These are phyloP conservation scores for Eucriotettix oculatus DNA, from an alignment of 2,888 invertebrate genomes.

Conservation along the genomic window DNA sequence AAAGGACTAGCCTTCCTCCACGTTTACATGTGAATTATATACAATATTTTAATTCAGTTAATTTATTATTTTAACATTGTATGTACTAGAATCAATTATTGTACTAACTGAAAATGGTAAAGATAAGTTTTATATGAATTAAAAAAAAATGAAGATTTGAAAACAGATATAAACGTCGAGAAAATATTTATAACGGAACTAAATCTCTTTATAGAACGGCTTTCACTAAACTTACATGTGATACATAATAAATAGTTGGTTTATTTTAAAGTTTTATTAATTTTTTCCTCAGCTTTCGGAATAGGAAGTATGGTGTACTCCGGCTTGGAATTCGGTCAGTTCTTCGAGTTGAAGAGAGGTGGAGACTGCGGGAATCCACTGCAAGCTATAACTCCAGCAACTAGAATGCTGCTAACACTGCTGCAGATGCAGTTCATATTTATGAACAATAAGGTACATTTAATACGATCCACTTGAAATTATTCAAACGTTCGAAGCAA, in stretches of 20 bases:
- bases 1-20: too few species aligned
- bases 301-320: constrained; percentile 41
- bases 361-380: constrained; percentile 43
- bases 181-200: not conserved
- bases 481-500: too few species aligned
- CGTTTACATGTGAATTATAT: too few species aligned
- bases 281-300: constrained; percentile 34
- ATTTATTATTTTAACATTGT: too few species aligned
- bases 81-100: too few species aligned
- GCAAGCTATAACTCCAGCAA: constrained; percentile 61
- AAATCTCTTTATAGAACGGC: not conserved
- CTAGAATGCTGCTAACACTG: constrained; percentile 69
- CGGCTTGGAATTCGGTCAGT: constrained; percentile 43
- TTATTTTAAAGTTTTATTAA: constrained; percentile 14
- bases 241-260: not conserved
- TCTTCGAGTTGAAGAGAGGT: constrained; percentile 50
- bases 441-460: constrained; percentile 57
- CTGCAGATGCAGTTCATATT: constrained; percentile 90
- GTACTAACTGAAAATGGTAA: too few species aligned
- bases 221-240: not conserved
- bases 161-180: not conserved
- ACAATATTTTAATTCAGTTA: too few species aligned
- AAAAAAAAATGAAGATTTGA: not conserved
- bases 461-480: too few species aligned
- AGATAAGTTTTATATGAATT: too few species aligned